Conservation (phyloP, 2,797 vertebrate species). For the Leucoraja ocellata region DNA sequence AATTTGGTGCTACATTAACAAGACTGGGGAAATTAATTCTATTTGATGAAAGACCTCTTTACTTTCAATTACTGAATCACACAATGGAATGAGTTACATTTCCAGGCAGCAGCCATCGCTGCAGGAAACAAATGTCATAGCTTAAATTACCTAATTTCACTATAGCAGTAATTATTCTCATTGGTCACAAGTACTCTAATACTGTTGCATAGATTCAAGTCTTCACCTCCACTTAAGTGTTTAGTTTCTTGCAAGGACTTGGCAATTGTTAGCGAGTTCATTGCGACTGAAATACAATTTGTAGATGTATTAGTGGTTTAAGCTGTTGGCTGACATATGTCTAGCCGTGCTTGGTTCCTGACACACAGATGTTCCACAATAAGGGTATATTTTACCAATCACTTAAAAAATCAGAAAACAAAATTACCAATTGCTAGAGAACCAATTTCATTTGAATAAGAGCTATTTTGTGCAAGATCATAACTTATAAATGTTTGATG, state of each 20-base stretch:
- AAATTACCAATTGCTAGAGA: background rate
- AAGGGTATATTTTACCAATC: background rate
- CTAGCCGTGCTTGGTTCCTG: background rate
- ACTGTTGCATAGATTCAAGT: background rate
- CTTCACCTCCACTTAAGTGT: background rate
- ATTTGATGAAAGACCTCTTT: conserved; percentile 21
- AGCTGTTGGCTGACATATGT: background rate
- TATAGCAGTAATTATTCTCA: background rate
- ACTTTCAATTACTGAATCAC: conserved; percentile 17
- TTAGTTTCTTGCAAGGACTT: background rate
- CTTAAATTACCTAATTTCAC: background rate
- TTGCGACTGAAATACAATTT: background rate
- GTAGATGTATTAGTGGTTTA: no score
- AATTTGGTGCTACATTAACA: background rate
- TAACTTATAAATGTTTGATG: background rate
- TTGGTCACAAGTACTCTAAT: no score
- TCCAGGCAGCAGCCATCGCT: background rate
- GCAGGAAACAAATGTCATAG: background rate
- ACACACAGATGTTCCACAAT: background rate
- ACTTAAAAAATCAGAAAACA: no score
- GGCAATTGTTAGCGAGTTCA: background rate
- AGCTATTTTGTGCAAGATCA: background rate
- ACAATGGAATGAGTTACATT: conserved; percentile 29
- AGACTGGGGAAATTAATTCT: background rate
- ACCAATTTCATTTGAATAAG: background rate